Evolutionary conservation across 2,797 vertebrate species (phyloP).

Genomic region (Pygocentrus nattereri): DNA sequence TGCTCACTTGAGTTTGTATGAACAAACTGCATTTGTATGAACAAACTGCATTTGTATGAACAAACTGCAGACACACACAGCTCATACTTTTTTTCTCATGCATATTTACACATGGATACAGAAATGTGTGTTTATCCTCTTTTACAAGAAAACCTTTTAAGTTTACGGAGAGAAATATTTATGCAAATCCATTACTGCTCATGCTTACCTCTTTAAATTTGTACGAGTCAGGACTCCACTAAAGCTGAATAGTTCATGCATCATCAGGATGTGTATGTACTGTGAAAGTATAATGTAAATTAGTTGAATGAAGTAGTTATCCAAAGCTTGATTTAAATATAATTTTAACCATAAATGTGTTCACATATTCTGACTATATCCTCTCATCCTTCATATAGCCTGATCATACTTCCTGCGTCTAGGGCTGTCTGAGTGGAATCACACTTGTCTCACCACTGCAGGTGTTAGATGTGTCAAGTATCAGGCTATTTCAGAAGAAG

Average conservation of each 20-base stretch:
- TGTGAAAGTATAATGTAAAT: neutral
- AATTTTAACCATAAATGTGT: neutral
- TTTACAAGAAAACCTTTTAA: neutral
- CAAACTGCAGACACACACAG: neutral
- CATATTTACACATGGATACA: no score
- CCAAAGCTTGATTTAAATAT: neutral
- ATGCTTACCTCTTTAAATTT: neutral
- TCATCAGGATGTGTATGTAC: neutral
- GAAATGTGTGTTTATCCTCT: neutral
- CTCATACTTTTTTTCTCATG: neutral
- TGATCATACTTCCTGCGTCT: neutral
- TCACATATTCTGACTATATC: neutral
- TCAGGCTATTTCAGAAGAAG: constrained; percentile 18
- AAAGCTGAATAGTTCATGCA: neutral
- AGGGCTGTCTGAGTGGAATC: constrained; percentile 5
- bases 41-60: no score
- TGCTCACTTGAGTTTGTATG: neutral
- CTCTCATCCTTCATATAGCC: neutral
- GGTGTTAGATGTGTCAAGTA: constrained; percentile 26
- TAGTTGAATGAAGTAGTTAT: neutral
- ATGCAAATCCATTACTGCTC: neutral
- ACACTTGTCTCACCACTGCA: constrained; percentile 34
- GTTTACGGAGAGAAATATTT: neutral
- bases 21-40: no score
- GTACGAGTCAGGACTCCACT: neutral